These are phyloP conservation scores for Mythimna albipuncta DNA, from an alignment of 2,888 invertebrate genomes.

Conservation along the genomic window DNA sequence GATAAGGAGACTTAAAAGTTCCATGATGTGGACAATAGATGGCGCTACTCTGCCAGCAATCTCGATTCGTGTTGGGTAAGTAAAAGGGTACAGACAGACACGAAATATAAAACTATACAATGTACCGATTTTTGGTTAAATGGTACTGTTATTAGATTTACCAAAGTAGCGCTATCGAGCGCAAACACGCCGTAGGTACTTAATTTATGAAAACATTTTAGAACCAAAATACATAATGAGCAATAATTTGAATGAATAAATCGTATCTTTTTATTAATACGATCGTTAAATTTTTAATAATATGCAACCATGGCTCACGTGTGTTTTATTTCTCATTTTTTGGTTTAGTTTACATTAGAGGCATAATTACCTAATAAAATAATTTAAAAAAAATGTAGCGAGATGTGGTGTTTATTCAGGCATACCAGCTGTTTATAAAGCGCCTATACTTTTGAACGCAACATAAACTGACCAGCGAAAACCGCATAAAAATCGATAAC, in stretches of 20 bases:
- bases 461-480: background rate
- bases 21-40: constrained; percentile 1
- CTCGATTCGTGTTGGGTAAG: background rate
- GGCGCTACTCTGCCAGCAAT: constrained; percentile 11
- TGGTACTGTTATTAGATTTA: background rate
- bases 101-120: background rate
- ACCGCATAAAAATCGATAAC: background rate
- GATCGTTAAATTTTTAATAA: background rate
- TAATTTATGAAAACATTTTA: background rate
- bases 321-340: background rate
- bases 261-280: background rate
- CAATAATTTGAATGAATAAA: too few relatives aligned
- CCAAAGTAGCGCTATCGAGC: too few relatives aligned
- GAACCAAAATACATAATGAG: background rate
- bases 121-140: background rate
- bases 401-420: background rate
- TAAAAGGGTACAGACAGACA: background rate
- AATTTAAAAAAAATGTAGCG: too few relatives aligned
- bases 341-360: background rate
- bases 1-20: background rate
- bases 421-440: constrained; percentile 13
- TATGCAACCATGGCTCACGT: too few relatives aligned
- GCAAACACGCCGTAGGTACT: too few relatives aligned
- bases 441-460: background rate
- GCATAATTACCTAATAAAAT: too few relatives aligned